Evolutionary conservation across 2,888 invertebrate genomes (phyloP), one percentile per base, ranked within the genome.

Genomic region (Orthonychiurus folsomi): DNA sequence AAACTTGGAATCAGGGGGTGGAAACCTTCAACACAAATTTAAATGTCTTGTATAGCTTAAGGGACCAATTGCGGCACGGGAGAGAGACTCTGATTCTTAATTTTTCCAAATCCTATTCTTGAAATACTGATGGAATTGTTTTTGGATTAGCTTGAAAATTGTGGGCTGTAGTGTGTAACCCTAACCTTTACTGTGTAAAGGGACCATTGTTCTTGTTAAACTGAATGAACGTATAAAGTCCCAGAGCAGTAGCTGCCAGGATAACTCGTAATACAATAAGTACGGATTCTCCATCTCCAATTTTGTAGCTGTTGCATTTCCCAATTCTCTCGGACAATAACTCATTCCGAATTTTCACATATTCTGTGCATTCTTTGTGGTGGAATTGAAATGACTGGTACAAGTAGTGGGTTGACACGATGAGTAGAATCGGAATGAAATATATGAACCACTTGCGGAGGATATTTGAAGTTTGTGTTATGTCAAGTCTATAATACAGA

Each of bases 351-450:
- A 50, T 23, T 24, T 23, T 5, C 26, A 59, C 24, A 26, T 50
- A 50, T 48, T 3, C 20, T 3, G 3, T 3, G 26, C 59, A 59
- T 50, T 59, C 59, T 25, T 50, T 20, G 3, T 24, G 5, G 3
- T 50, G 59, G 50, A 59, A 25, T 12, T 59, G 48, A 5, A 59
- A 9, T 2, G 50, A 27, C 20, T 47, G 48, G 12, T 37, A n/a
- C 26, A 50, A 23, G 20, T 59, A 59, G 20, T 59, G 47, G 5
- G 15, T 20, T 2, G 25, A 15, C 18, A 59, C 48, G 50, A 59
- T 59, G 3, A 3, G 3, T 12, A 50, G 15, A 50, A 20, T 3
- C 2, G 50, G 23, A 18, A 48, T 3, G 5, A 24, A 23, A 23
- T 50, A 26, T 9, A 56, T 21, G 9, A 25, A 5, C n/a, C 3